Evolutionary conservation across 1,140 invertebrate species (phyloP), one percentile per base, ranked within the genome.

Genomic region (Octopus sinensis): DNA sequence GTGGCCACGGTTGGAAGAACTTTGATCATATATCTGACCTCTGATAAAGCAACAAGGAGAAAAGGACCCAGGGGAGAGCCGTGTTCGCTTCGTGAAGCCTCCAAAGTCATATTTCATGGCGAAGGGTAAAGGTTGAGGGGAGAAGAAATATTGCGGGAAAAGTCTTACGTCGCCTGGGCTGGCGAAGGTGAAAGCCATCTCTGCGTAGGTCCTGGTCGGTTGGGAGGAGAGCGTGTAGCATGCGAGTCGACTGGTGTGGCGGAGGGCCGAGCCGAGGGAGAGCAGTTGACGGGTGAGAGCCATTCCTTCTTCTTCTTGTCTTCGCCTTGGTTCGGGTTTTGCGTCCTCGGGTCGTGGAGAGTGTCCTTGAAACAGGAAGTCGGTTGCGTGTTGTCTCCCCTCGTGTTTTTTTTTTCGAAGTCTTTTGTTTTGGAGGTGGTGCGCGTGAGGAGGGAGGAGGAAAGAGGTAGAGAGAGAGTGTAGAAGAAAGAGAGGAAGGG

Each of bases 131-230:
- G 30, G 30, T 43, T 43, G 2, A 43, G 30, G 30, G n/a, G n/a
- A n/a, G n/a, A n/a, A n/a, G n/a, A n/a, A n/a, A n/a, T n/a, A n/a
- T n/a, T n/a, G n/a, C n/a, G n/a, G n/a, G n/a, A n/a, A n/a, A n/a
- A n/a, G n/a, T 83, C 88, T 84, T 84, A 88, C 88, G 76, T 86
- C 85, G 71, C 83, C 82, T 53, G 88, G 86, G 13, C 85, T 86
- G 12, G 87, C 85, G 81, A 88, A 86, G 51, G 88, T 88, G 52
- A 88, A 86, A 43, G 84, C 78, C 86, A 88, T 86, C 62, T 88
- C 85, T 51, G 85, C 83, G 83, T 87, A 84, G 51, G 81, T 79
- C 81, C 85, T 83, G 76, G 43, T 83, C 30, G 30, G 30, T 30
- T 79, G 81, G 53, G 53, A 51, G 51, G 5, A 6, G 13, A 78